Base-by-base conservation (phyloP, 2,888 invertebrate genomes). In the Platynereis dumerilii region DNA sequence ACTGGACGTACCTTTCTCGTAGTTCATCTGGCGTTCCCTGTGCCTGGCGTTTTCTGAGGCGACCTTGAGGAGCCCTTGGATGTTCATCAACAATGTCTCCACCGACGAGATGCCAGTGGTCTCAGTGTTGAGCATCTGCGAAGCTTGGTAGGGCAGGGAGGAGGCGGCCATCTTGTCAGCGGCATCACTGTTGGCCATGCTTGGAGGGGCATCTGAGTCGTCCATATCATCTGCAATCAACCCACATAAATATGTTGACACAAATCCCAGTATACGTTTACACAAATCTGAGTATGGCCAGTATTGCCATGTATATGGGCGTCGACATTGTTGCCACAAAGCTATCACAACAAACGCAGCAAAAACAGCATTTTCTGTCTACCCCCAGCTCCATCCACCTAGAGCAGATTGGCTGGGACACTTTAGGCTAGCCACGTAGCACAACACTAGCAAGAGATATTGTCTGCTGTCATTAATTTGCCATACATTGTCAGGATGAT, bases 41-140 rank as follows among this genome's bases (percentile, higher is more conserved):
- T 96, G 95, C 77, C 96, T 89, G 63, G 96, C 95, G 86, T 96
- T 96, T 85, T 96, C 96, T 1, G 95, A 95, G n/a, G 96, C 96
- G 69, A 96, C 95, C 86, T 96, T 96, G 71, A 96, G 89, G 72
- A 96, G 88, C 61, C 96, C 95, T 86, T 96, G 96, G 80, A 97
- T 96, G 85, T 96, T 96, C 81, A 96, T 88, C 74, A 96, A 89
- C 74, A 96, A 88, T 68, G 94, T 95, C 86, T 96, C 96, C 66
- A 96, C 94, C 78, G 94, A 94, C 72, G 92, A 92, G 76, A 60
- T 63, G 56, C 63, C 64, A 10, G 55, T 52, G 28, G 22, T 57
- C 17, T 57, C 57, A 17, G 44, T 52, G 57, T 56, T 56, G 42
- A 62, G 56, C 48, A 62, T 57, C 34, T 62, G 62, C 20, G 54